Evolutionary conservation across 1,140 invertebrate species (phyloP).

Genomic region (Daktulosphaira vitifoliae): DNA sequence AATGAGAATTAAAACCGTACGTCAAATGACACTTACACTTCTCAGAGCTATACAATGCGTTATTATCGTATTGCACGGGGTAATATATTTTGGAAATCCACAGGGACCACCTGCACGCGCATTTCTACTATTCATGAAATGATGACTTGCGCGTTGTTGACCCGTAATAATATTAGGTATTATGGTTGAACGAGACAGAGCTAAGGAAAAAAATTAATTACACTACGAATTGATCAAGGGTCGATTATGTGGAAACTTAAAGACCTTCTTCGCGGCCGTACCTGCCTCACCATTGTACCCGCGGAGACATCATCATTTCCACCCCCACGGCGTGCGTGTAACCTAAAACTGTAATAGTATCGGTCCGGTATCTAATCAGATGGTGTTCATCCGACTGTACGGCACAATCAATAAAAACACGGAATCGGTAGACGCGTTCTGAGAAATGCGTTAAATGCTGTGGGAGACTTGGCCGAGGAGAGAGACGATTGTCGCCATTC

Average conservation of each 20-base stretch:
- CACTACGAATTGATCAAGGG: conserved; percentile 5
- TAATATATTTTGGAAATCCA: background rate
- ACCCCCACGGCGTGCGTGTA: background rate
- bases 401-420: too few relatives aligned
- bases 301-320: background rate
- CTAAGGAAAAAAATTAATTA: conserved; percentile 16
- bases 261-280: background rate
- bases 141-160: conserved; percentile 4
- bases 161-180: background rate
- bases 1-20: too few relatives aligned
- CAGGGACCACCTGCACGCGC: conserved; percentile 1
- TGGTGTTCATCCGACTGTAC: background rate
- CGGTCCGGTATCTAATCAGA: conserved; percentile 4
- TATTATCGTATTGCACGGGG: too few relatives aligned
- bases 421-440: too few relatives aligned
- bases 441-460: too few relatives aligned
- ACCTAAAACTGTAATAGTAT: background rate
- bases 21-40: too few relatives aligned
- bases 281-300: background rate
- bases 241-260: conserved; percentile 11
- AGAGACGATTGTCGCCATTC: too few relatives aligned
- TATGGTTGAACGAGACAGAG: too few relatives aligned
- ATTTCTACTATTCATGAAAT: background rate
- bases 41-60: too few relatives aligned
- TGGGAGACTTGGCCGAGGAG: too few relatives aligned